These are phyloP conservation scores for Cossypha polioptera DNA, from an alignment of 2,797 vertebrate species.

Conservation along the genomic window DNA sequence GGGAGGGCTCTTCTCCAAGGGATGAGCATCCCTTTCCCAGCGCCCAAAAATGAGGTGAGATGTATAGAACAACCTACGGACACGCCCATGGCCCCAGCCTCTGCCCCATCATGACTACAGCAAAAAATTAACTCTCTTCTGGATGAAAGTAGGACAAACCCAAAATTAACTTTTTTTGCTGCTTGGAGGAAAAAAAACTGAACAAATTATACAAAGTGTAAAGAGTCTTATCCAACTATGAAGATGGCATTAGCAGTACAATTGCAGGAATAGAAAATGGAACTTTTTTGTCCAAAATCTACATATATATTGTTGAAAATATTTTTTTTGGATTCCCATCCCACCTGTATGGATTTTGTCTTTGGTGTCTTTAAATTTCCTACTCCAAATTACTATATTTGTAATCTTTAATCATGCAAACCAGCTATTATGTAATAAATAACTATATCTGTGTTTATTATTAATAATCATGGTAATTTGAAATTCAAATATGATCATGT, in stretches of 20 bases:
- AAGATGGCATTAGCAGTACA: background rate
- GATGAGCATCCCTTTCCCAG: no score
- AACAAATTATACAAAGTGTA: background rate
- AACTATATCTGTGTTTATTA: background rate
- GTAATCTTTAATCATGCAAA: background rate
- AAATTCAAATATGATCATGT: background rate
- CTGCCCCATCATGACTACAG: background rate
- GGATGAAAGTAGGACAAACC: background rate
- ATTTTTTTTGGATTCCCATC: background rate
- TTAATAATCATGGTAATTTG: background rate
- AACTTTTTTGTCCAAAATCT: fast-evolving
- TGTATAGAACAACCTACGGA: no score
- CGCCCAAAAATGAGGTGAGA: background rate
- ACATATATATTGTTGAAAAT: background rate
- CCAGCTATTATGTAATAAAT: background rate
- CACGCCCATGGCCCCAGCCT: background rate
- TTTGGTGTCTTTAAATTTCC: background rate
- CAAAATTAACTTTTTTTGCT: background rate
- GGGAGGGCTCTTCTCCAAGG: background rate
- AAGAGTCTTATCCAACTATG: background rate
- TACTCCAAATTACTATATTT: background rate
- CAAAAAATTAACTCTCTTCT: background rate
- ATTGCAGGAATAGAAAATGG: background rate
- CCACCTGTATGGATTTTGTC: background rate
- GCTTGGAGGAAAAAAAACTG: background rate